Base-by-base conservation (phyloP, 2,797 vertebrate species). In the Tokudaia tokunoshimensis region DNA sequence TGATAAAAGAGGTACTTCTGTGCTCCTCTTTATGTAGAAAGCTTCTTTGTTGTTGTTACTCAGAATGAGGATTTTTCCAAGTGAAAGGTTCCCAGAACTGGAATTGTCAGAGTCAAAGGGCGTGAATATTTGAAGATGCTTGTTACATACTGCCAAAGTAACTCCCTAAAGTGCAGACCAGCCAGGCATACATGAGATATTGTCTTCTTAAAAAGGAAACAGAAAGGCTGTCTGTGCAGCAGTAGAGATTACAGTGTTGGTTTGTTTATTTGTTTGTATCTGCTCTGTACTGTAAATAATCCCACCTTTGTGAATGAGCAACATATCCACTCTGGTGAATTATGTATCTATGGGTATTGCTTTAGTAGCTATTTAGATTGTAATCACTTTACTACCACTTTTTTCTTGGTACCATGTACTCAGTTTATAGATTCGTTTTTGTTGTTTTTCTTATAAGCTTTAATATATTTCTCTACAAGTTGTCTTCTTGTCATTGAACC, bases 51-150 rank as follows among this genome's bases (percentile, higher is more conserved):
- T 94, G 74, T 57, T 55, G 67, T 95, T 94, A 65, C 55, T 93
- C 57, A 90, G 94, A 96, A 94, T 92, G 75, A 94, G 79, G 44
- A 79, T 92, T 94, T 92, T 79, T 95, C 94, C 79, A 94, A 79
- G 92, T 89, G 67, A 91, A 59, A 93, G 50, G 0, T 96, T 97
- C 94, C 95, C 95, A 95, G 94, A 97, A 95, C 90, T 96, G 55
- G 72, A 93, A 96, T 92, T 65, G 70, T 13, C n/a, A 44, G 87
- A 97, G 92, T 96, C 80, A 88, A 90, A 92, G 47, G 6, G 50
- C 94, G 88, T 97, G 95, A 96, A 95, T 97, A 93, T 95, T 97
- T 97, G 92, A 97, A 91, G 89, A 97, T 76, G 61, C 34, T 94
- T 80, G 50, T 55, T 81, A 55, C 57, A n/a, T 75, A 57, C 75